phyloP scores from a whole-genome alignment of 2,797 vertebrate genomes.

The Ctenopoma kingsleyae region DNA sequence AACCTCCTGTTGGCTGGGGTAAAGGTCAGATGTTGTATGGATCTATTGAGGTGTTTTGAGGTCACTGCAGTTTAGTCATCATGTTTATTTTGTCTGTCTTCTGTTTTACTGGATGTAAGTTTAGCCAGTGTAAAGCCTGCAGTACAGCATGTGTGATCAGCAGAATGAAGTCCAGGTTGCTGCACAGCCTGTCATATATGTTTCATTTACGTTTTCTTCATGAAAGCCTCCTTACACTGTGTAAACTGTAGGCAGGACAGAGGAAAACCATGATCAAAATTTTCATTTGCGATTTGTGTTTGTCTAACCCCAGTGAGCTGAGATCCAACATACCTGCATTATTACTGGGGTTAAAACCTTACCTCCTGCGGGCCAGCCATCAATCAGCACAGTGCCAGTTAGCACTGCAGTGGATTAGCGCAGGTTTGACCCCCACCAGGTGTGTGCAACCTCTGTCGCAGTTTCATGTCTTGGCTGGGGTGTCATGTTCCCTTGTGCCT shows the following conservation, averaged over 20 bases:
- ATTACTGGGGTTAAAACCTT: constrained; percentile 47
- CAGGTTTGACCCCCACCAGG: constrained; percentile 67
- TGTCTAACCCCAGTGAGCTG: constrained; percentile 52
- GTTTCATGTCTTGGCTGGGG: constrained; percentile 50
- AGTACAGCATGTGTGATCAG: constrained; percentile 22
- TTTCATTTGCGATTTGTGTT: constrained; percentile 50
- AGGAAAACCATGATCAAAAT: constrained; percentile 38
- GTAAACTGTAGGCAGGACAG: constrained; percentile 24
- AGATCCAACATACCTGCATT: constrained; percentile 46
- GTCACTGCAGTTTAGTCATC: constrained; percentile 44
- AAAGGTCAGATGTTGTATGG: constrained; percentile 50
- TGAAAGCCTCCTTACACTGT: constrained; percentile 34
- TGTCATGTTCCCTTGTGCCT: constrained; percentile 60
- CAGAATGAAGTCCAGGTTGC: constrained; percentile 51
- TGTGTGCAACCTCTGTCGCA: constrained; percentile 60
- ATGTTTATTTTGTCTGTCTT: constrained; percentile 65
- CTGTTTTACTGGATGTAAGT: constrained; percentile 56
- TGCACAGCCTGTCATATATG: constrained; percentile 26
- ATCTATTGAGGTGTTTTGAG: constrained; percentile 41
- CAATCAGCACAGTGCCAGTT: constrained; percentile 57
- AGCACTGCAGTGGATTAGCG: constrained; percentile 53
- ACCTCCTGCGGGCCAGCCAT: constrained; percentile 54
- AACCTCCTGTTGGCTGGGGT: constrained; percentile 27
- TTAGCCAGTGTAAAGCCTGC: constrained; percentile 42
- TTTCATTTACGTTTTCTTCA: constrained; percentile 43